These are phyloP conservation scores for Glomeris maerens DNA, from an alignment of 1,140 invertebrate genomes.

Conservation along the genomic window DNA sequence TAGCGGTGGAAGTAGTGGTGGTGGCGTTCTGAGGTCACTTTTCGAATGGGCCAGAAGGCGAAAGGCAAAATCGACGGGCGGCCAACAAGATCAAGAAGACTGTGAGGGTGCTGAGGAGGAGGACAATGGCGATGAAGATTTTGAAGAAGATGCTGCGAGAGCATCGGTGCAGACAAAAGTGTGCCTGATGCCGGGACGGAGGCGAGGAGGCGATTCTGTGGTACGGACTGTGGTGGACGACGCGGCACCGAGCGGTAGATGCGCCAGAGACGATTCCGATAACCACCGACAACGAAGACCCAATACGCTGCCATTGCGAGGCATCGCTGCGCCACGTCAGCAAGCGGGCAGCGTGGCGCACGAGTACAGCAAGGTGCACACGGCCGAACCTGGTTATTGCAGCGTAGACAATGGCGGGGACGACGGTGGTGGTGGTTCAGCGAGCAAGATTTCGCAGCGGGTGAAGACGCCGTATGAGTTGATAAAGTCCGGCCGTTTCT, in stretches of 20 bases:
- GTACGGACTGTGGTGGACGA: too few species aligned
- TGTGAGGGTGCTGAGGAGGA: not conserved
- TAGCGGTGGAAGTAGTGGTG: not conserved
- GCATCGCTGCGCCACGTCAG: too few species aligned
- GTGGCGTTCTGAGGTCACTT: constrained; percentile 5
- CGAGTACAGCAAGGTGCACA: too few species aligned
- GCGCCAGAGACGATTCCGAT: too few species aligned
- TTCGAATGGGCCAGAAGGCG: not conserved
- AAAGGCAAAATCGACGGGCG: not conserved
- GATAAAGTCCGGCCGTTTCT: constrained; percentile 56
- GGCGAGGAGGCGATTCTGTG: too few species aligned
- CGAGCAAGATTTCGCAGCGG: constrained; percentile 47
- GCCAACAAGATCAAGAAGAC: not conserved
- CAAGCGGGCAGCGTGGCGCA: too few species aligned
- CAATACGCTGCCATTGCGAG: too few species aligned
- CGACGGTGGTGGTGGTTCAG: constrained; percentile 43
- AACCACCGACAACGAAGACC: too few species aligned
- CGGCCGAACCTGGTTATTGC: constrained; percentile 7
- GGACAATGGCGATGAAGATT: too few species aligned
- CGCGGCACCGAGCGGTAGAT: too few species aligned
- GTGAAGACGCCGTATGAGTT: constrained; percentile 63
- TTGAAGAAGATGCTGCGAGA: too few species aligned
- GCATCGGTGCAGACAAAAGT: constrained; percentile 16
- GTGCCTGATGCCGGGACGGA: too few species aligned
- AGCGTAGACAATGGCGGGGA: constrained; percentile 13